Base-by-base conservation (phyloP, 1,140 invertebrate species). In the Tenebrio molitor region DNA sequence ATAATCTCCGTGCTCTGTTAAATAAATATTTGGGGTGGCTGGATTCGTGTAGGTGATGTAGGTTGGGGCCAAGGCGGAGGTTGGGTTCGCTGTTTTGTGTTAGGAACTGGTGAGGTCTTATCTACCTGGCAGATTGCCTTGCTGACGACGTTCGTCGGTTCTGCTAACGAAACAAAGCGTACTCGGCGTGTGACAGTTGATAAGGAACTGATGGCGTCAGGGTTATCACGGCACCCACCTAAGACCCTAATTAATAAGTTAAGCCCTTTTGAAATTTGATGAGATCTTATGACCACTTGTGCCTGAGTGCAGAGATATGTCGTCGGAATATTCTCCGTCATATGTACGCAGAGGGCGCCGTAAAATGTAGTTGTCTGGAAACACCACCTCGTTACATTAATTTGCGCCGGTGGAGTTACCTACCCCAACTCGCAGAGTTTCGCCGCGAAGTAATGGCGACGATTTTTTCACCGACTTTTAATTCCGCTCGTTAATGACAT, bases 121-220 rank as follows among this genome's bases (percentile, higher is more conserved):
- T 68, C 66, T 68, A 68, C 66, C 66, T 68, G 66, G 42, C 66
- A 68, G 16, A 33, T 39, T 67, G 65, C 39, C 65, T 39, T 39
- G 36, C 29, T 33, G 29, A 33, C 29, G 29, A 33, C 36, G 36
- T 39, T 39, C 36, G 36, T 42, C 12, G 25, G 65, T 67, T 44
- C 25, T 46, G 15, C 8, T 44, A 46, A 25, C 16, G 14, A 68
- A 68, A 68, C 66, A 68, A 68, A 68, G 66, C 66, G 16, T 12
- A 44, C 23, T 50, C 21, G 41, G 17, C 23, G 62, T 67, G 44
- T 67, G 65, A 67, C 23, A 50, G 66, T 29, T 68, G 66, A 68
- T 68, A 68, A 68, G 42, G 21, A 44, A 34, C 41, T 68, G 66
- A 68, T 68, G 50, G 23, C n/a, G 50, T 58, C 23, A 16, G 21